phyloP scores from a whole-genome alignment of 2,888 invertebrate genomes.

The Tenthredo amoena region DNA sequence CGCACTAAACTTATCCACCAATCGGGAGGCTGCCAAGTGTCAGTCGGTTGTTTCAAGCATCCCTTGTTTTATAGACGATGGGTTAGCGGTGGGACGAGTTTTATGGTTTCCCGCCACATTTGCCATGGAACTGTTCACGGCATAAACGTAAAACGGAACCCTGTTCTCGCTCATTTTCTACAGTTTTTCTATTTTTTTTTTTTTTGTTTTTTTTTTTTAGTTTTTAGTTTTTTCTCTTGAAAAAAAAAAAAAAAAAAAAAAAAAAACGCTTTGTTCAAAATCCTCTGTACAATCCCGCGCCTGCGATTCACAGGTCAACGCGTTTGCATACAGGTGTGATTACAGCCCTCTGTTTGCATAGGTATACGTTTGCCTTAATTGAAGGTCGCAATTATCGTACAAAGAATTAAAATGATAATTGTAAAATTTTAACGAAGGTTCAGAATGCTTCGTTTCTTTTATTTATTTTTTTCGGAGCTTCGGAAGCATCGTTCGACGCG shows the following conservation, averaged over 20 bases:
- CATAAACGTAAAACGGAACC: conserved; percentile 28
- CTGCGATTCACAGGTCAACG: background rate
- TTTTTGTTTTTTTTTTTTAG: background rate
- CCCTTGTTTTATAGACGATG: conserved; percentile 49
- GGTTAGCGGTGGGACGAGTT: conserved; percentile 35
- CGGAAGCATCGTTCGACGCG: background rate
- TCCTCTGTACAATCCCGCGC: background rate
- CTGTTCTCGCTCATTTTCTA: conserved; percentile 39
- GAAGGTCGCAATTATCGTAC: background rate
- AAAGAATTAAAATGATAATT: background rate
- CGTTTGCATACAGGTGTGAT: background rate
- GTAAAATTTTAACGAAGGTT: background rate
- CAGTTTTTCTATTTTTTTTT: conserved; percentile 5
- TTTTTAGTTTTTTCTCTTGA: too few relatives aligned
- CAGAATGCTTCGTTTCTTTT: background rate
- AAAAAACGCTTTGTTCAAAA: background rate
- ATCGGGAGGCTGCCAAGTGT: conserved; percentile 32
- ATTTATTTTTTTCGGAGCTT: background rate
- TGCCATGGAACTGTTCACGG: conserved; percentile 29
- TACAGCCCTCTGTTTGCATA: background rate
- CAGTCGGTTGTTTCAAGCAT: conserved; percentile 46
- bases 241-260: too few relatives aligned
- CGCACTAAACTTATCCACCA: conserved; percentile 26
- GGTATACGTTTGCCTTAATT: background rate
- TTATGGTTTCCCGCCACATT: conserved; percentile 44